These are phyloP conservation scores for Sialis lutaria DNA, from an alignment of 2,888 invertebrate species.

Conservation along the genomic window DNA sequence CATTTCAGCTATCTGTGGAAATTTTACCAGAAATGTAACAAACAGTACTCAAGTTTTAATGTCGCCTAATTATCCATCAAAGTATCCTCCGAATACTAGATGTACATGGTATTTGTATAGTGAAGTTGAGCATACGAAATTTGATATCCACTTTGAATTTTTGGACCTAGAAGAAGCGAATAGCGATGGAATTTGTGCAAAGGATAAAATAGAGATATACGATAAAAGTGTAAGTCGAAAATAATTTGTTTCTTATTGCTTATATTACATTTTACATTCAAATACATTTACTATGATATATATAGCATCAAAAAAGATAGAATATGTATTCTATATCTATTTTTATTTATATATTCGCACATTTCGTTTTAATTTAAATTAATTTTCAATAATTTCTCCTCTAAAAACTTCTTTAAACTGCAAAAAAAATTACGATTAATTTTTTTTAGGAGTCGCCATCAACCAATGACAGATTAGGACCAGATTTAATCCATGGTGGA, in stretches of 20 bases:
- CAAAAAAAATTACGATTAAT: too few relatives aligned
- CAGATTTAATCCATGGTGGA: slow-evolving; percentile 20
- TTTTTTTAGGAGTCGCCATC: slow-evolving; percentile 16
- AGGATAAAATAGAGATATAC: slow-evolving; percentile 29
- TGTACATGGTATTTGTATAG: slow-evolving; percentile 38
- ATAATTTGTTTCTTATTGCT: slow-evolving; percentile 1
- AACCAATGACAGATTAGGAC: slow-evolving; percentile 26
- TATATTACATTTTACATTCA: too few relatives aligned
- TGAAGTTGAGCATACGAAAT: slow-evolving; percentile 13
- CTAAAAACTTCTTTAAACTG: too few relatives aligned
- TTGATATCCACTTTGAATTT: slow-evolving; percentile 35
- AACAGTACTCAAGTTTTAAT: slow-evolving; percentile 24
- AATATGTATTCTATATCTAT: neutral
- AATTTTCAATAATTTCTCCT: too few relatives aligned
- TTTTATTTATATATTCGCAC: too few relatives aligned
- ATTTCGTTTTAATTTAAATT: too few relatives aligned
- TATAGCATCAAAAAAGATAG: too few relatives aligned
- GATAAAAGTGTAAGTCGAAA: slow-evolving; percentile 23
- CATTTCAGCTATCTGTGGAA: slow-evolving; percentile 38
- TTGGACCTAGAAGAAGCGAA: slow-evolving; percentile 33
- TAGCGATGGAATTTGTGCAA: slow-evolving; percentile 24
- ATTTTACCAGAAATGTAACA: slow-evolving; percentile 23
- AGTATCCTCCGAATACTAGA: slow-evolving; percentile 34
- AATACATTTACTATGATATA: too few relatives aligned
- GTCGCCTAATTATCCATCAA: slow-evolving; percentile 39